Evolutionary conservation across 1,140 invertebrate genomes (phyloP).

Genomic region (Luehdorfia chinensis): DNA sequence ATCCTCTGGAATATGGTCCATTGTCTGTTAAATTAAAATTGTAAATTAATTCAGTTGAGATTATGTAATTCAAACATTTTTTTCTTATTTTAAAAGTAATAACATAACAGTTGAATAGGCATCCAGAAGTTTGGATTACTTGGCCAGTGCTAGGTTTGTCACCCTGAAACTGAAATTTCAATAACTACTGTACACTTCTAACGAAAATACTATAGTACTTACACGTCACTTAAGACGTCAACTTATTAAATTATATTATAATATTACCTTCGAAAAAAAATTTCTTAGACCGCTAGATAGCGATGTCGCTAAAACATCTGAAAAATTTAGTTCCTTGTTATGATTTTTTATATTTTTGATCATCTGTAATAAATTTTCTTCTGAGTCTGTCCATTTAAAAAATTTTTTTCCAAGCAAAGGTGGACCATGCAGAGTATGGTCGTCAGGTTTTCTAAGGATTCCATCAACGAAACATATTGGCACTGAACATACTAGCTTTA

Average conservation of each 20-base stretch:
- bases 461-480: constrained; percentile 50
- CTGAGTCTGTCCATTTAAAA: constrained; percentile 56
- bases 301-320: constrained; percentile 59
- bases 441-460: constrained; percentile 54
- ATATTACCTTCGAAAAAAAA: constrained; percentile 58
- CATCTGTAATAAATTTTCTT: constrained; percentile 48
- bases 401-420: constrained; percentile 50
- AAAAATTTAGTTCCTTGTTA: constrained; percentile 44
- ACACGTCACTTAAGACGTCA: too few relatives aligned
- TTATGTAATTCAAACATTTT: too few relatives aligned
- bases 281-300: constrained; percentile 55
- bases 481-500: constrained; percentile 38
- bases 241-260: too few relatives aligned
- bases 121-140: too few relatives aligned
- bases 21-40: constrained; percentile 33
- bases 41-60: too few relatives aligned
- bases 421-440: constrained; percentile 56
- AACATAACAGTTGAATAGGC: too few relatives aligned
- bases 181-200: too few relatives aligned
- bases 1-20: constrained; percentile 36
- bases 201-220: too few relatives aligned
- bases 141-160: too few relatives aligned
- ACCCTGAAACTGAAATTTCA: too few relatives aligned
- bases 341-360: constrained; percentile 61
- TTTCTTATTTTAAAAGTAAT: too few relatives aligned